A percentile compares a stretch with the other conserved stretches of the same genome.
Conservation (phyloP, 2,888 invertebrate species). For the Meiosimyza platycephala region DNA sequence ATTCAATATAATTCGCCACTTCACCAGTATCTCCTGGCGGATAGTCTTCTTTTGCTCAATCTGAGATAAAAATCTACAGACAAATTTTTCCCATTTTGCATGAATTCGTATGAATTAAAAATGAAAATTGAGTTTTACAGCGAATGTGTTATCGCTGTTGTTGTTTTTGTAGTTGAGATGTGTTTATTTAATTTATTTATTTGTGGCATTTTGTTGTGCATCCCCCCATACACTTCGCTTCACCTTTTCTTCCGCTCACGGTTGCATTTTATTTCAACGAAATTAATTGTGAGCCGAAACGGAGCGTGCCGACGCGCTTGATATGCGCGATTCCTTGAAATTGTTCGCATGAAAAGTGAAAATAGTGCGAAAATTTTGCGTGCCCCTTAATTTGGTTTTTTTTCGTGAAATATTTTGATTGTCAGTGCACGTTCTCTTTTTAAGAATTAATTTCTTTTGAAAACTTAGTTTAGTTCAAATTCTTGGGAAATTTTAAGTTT, state of each 20-base stretch:
- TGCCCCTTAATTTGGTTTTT: not conserved
- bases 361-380: conserved; percentile 30
- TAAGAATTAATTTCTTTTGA: too few relatives aligned
- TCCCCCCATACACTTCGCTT: not conserved
- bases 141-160: conserved; percentile 13
- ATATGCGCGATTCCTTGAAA: conserved; percentile 66
- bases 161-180: conserved; percentile 10
- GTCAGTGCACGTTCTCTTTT: too few relatives aligned
- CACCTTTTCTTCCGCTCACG: conserved; percentile 11
- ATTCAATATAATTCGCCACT: too few relatives aligned
- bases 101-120: conserved; percentile 58
- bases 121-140: conserved; percentile 47
- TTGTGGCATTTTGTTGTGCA: conserved; percentile 35
- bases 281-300: conserved; percentile 65
- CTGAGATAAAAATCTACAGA: conserved; percentile 65
- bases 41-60: conserved; percentile 7
- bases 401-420: not conserved
- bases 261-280: conserved; percentile 43
- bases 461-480: too few relatives aligned
- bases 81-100: conserved; percentile 56
- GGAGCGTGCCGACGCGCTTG: conserved; percentile 67
- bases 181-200: conserved; percentile 38
- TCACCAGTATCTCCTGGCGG: too few relatives aligned
- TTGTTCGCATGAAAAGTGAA: conserved; percentile 59
- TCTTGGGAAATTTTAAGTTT: too few relatives aligned